Evolutionary conservation across 2,797 vertebrate species (phyloP), one percentile per base, ranked within the genome.

Genomic region (Gobionotothen gibberifrons): DNA sequence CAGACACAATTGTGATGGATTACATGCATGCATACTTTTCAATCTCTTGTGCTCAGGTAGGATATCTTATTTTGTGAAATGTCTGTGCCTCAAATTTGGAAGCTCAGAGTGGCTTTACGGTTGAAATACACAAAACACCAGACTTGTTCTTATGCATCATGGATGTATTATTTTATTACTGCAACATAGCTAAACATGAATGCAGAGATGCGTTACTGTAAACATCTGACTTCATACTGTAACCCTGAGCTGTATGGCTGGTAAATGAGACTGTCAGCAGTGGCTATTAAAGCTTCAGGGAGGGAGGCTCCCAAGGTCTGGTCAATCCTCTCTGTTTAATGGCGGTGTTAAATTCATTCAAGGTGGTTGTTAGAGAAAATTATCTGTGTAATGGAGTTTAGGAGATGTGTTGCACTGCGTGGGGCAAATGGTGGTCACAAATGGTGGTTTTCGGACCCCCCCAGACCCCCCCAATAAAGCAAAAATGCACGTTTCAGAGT

Each of bases 261-360:
- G 64, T 15, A 53, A 39, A 49, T 36, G 14, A 72, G 42, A 64
- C 49, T 32, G 53, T 11, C 48, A 26, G 21, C 42, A 71, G 26
- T 66, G 57, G 44, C n/a, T 70, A 53, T 29, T 44, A 54, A 62
- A 43, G 62, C 54, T 61, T 48, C 16, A 9, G n/a, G 40, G 29
- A 48, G 15, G 44, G 36, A 17, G 16, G 26, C 51, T 69, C 48
- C 62, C 53, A 4, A 36, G 44, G 54, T 26, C 21, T 22, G 17
- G 39, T 3, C 15, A 66, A 51, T 70, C 56, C 26, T 49, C 44
- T 71, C 58, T 71, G 62, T 47, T 58, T 59, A 65, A 61, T 66
- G 44, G 40, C 47, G 26, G 1, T 79, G 63, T 60, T 26, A 53
- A 61, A 58, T 74, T 22, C 61, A 69, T 65, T 72, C 40, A 72